Evolutionary conservation across 2,888 invertebrate genomes (phyloP).

Genomic region (Spodoptera exigua): DNA sequence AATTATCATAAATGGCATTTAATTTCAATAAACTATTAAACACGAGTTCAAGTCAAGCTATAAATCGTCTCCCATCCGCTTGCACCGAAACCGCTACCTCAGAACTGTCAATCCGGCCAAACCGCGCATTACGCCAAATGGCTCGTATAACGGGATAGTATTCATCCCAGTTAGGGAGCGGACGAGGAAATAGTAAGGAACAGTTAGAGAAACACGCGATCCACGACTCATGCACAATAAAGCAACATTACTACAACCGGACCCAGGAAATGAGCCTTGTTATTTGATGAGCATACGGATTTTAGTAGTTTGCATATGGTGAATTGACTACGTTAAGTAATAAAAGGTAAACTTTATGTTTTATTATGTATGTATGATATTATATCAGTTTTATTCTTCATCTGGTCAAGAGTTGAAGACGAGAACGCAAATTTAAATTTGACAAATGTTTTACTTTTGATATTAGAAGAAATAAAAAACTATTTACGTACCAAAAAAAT

Average conservation of each 20-base stretch:
- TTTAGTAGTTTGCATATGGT: constrained; percentile 48
- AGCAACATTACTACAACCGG: constrained; percentile 75
- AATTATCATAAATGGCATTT: no score
- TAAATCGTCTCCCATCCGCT: not conserved
- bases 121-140: constrained; percentile 88
- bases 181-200: constrained; percentile 82
- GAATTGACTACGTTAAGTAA: constrained; percentile 35
- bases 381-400: no score
- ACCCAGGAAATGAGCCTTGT: constrained; percentile 79
- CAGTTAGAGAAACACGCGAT: constrained; percentile 65
- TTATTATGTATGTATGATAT: not conserved
- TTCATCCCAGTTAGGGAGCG: constrained; percentile 43
- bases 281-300: constrained; percentile 69
- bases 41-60: not conserved
- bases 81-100: constrained; percentile 38
- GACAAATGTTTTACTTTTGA: no score
- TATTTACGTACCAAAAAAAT: no score
- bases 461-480: no score
- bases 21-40: no score
- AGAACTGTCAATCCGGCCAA: constrained; percentile 84
- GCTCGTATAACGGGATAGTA: constrained; percentile 80
- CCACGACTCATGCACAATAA: constrained; percentile 83
- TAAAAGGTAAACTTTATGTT: constrained; percentile 7
- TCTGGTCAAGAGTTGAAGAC: no score
- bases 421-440: no score